Evolutionary conservation across 2,888 invertebrate genomes (phyloP).

Genomic region (Phymatocera aterrima): DNA sequence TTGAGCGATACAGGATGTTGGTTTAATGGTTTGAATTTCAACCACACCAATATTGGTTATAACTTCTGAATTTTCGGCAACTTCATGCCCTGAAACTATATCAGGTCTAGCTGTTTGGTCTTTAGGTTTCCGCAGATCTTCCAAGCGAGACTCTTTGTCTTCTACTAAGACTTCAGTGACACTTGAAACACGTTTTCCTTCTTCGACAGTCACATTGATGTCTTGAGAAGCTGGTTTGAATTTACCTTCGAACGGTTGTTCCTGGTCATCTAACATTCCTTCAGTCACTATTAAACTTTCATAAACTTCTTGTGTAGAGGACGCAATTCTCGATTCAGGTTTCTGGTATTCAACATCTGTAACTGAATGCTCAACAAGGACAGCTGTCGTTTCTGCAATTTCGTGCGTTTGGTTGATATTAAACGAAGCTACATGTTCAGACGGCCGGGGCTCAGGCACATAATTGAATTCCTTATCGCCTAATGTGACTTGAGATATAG

Average conservation of each 20-base stretch:
- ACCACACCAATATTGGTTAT: conserved; percentile 71
- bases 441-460: conserved; percentile 59
- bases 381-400: conserved; percentile 74
- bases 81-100: conserved; percentile 70
- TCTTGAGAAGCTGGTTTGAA: conserved; percentile 69
- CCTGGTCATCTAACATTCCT: conserved; percentile 66
- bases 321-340: conserved; percentile 57
- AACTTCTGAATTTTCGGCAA: conserved; percentile 76
- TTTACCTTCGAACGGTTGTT: conserved; percentile 70
- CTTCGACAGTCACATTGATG: conserved; percentile 73
- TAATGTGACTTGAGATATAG: conserved; percentile 73
- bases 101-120: conserved; percentile 68
- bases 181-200: conserved; percentile 71
- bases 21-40: conserved; percentile 68
- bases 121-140: conserved; percentile 66
- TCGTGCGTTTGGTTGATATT: conserved; percentile 63
- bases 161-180: conserved; percentile 76
- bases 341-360: conserved; percentile 54
- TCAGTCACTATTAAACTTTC: conserved; percentile 67
- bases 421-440: conserved; percentile 57
- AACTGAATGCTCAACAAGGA: conserved; percentile 67
- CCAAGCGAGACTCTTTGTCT: conserved; percentile 74
- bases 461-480: conserved; percentile 76
- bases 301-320: conserved; percentile 58
- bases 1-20: conserved; percentile 67